phyloP scores from a whole-genome alignment of 1,140 invertebrate species.

The Caenorhabditis brenneri region DNA sequence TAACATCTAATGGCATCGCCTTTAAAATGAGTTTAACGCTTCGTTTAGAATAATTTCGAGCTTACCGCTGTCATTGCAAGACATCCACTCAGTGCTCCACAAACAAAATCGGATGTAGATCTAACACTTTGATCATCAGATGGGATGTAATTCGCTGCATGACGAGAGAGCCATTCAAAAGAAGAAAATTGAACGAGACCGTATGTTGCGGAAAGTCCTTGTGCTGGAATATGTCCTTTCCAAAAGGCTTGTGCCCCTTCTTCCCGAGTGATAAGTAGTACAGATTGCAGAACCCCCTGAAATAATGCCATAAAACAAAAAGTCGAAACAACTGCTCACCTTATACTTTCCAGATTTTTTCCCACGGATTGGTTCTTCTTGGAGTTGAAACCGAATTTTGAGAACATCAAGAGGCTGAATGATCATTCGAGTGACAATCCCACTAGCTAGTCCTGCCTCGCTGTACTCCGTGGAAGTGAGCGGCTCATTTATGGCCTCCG shows the following conservation, averaged over 20 bases:
- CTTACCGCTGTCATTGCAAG: slow-evolving; percentile 77
- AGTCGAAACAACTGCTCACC: neutral
- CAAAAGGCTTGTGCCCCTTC: slow-evolving; percentile 82
- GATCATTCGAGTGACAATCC: slow-evolving; percentile 66
- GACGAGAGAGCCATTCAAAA: slow-evolving; percentile 50
- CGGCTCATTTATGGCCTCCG: slow-evolving; percentile 51
- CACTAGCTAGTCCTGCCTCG: slow-evolving; percentile 57
- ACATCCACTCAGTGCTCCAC: slow-evolving; percentile 81
- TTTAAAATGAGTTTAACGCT: neutral
- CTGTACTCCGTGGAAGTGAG: slow-evolving; percentile 51
- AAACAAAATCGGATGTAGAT: slow-evolving; percentile 77
- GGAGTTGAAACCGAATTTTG: slow-evolving; percentile 94
- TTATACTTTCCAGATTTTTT: slow-evolving; percentile 79
- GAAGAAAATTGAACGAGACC: slow-evolving; percentile 80
- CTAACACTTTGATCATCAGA: slow-evolving; percentile 59
- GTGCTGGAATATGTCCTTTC: slow-evolving; percentile 94
- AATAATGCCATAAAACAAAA: neutral
- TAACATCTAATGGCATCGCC: slow-evolving; percentile 88
- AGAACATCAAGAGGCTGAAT: slow-evolving; percentile 81
- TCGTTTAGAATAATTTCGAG: neutral
- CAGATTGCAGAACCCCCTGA: slow-evolving; percentile 80
- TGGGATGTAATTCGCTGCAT: slow-evolving; percentile 66
- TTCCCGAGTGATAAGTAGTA: slow-evolving; percentile 80
- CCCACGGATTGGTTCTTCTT: slow-evolving; percentile 85
- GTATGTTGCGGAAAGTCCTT: slow-evolving; percentile 85